Base-by-base conservation (phyloP, 1,140 invertebrate genomes). In the Heliconius eleuchia region DNA sequence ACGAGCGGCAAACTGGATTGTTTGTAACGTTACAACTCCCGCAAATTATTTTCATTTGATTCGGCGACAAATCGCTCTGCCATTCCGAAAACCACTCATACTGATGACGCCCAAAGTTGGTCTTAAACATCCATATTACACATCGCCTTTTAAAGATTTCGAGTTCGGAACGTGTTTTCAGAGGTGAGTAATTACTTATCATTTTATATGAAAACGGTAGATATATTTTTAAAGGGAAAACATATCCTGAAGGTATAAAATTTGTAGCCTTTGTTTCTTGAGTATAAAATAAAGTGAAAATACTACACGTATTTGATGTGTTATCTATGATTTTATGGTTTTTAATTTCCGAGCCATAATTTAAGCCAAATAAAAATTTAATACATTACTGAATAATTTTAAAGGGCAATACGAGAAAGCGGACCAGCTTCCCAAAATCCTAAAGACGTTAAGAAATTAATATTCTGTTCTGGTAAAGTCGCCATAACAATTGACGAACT, bases 21-120 rank as follows among this genome's bases (percentile, higher is more conserved):
- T 98, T n/a, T 96, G 96, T 50, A 98, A 99, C 91, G 96, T 96
- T 84, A 97, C 97, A 9, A 98, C 97, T 1, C 98, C 98, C 0
- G 98, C 97, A 0, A 98, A 98, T 94, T 96, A 97, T 75, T 98
- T 98, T 94, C 98, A 99, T 94, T 94, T 97, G 81, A 93, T 98
- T n/a, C 95, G 98, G 34, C 95, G 98, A 50, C 98, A 99, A 94
- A 96, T 99, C 78, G 94, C 96, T 30, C 90, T 98, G 86, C 97
- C 97, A 8, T 98, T 98, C 93, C 95, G 97, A 66, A 98, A 98
- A 94, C 97, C 97, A 13, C 89, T 98, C 78, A 96, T 99, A 85
- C 73, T 96, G 11, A 97, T 98, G 95, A 97, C 97, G 16, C 98
- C 98, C 0, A 99, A 99, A 81, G 94, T 96, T n/a, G 93, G 94